Base-by-base conservation (phyloP, 1,140 invertebrate species). In the Zaprionus tsacasi region DNA sequence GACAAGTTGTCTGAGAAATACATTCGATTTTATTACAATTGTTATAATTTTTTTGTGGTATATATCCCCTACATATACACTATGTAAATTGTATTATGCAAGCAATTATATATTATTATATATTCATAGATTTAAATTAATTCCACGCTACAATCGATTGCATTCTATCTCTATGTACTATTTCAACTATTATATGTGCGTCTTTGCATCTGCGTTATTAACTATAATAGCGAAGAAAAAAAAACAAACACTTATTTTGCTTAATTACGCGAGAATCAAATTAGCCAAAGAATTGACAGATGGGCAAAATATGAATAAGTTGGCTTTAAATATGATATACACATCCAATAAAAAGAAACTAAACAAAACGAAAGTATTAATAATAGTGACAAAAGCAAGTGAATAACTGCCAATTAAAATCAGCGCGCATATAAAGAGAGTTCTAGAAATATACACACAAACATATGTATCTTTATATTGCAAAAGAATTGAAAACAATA, bases 201-300 rank as follows among this genome's bases (percentile, higher is more conserved):
- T 52, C 55, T 36, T 52, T 57, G 54, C 54, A 50, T 56, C 17
- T 63, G 40, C 61, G 25, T 70, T 63, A 58, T 48, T 48, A 48
- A 56, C 45, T 38, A 55, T 45, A 60, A 40, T 48, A 65, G 45
- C 65, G 27, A 30, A 30, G n/a, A 27, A 35, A 59, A 12, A 66
- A 57, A 55, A 30, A 50, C 7, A 70, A 30, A 55, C 7, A 70
- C 8, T 65, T 50, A 61, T 52, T 83, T 74, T 83, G 65, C 66
- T 73, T 70, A 64, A 63, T 67, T 57, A 79, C 79, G 86, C 72
- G 67, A 79, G 67, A 83, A 78, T 78, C 70, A 83, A 87, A 83
- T 81, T 80, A 83, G 83, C 83, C 83, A 87, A 87, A 88, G 83
- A 87, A 87, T 83, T 78, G 73, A 85, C 67, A 82, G 61, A 48